A percentile compares a stretch with the other conserved stretches of the same genome.
Evolutionary conservation across 1,140 invertebrate species (phyloP).

Genomic region (Leptopilina clavipes): DNA sequence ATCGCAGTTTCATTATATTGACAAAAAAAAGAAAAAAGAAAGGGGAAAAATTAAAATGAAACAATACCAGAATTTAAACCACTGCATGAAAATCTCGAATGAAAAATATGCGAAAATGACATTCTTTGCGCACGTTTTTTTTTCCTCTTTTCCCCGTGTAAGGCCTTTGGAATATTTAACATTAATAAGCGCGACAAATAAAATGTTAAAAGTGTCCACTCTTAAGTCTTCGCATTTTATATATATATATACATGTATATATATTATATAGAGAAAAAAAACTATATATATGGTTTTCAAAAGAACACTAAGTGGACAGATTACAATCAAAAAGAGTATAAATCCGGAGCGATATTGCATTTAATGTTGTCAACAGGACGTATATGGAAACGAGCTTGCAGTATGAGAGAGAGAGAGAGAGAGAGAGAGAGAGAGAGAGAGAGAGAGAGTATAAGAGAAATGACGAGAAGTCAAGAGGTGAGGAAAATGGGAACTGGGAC

Average conservation of each 20-base stretch:
- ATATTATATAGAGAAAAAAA: neutral
- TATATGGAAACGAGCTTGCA: constrained; percentile 25
- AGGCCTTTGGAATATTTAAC: too few relatives aligned
- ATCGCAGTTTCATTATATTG: too few relatives aligned
- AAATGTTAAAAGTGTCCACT: neutral
- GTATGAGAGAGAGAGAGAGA: too few relatives aligned
- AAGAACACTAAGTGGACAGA: constrained; percentile 23
- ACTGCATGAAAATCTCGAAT: too few relatives aligned
- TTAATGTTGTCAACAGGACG: constrained; percentile 58
- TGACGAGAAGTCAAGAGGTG: constrained; percentile 8
- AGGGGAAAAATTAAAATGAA: too few relatives aligned
- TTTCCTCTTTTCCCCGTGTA: too few relatives aligned
- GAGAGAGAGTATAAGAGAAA: constrained; percentile 13
- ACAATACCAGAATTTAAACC: too few relatives aligned
- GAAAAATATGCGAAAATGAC: too few relatives aligned
- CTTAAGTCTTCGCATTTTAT: neutral
- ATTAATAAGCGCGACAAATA: too few relatives aligned
- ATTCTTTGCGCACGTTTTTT: too few relatives aligned
- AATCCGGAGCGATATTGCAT: constrained; percentile 55
- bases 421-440: neutral
- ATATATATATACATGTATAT: neutral
- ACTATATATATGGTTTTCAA: neutral
- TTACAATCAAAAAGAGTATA: constrained; percentile 10
- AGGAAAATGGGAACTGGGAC: constrained; percentile 48
- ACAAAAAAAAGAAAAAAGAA: too few relatives aligned